Conservation (phyloP, 2,113 vertebrate genomes). For the Pipa parva region DNA sequence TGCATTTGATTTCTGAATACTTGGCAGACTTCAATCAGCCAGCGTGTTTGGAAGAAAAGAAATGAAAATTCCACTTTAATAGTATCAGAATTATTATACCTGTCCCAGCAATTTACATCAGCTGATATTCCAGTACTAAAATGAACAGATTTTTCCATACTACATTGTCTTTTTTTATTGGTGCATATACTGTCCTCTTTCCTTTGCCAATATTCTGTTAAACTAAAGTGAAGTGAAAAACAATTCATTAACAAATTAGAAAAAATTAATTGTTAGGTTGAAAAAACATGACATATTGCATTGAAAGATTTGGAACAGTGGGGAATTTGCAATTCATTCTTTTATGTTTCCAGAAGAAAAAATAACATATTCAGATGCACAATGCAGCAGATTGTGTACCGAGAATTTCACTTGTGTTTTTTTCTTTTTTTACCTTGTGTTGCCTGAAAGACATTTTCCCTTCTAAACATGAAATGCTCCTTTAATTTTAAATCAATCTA, state of each 20-base stretch:
- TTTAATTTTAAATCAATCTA: constrained; percentile 39
- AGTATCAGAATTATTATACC: too few relatives aligned
- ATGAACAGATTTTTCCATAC: too few relatives aligned
- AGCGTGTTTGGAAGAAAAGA: too few relatives aligned
- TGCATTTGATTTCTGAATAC: too few relatives aligned
- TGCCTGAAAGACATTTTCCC: constrained; percentile 10
- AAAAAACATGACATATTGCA: neutral
- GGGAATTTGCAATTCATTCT: neutral
- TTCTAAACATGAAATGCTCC: constrained; percentile 35
- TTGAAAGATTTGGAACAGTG: neutral
- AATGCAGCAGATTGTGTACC: neutral
- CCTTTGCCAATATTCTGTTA: neutral
- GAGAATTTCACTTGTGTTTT: neutral
- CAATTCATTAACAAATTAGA: neutral
- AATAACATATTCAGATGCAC: neutral
- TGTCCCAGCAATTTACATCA: too few relatives aligned
- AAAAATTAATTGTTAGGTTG: neutral
- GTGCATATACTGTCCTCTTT: neutral
- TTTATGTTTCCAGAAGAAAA: neutral
- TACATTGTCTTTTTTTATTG: neutral
- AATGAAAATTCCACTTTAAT: too few relatives aligned
- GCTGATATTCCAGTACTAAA: too few relatives aligned
- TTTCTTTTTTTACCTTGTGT: neutral
- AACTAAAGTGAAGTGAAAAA: neutral
- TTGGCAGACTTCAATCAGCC: too few relatives aligned